A percentile compares a stretch with the other conserved stretches of the same genome.
Conservation (phyloP, 53 echinoderm and acorn worm genomes). For the Antedon mediterranea region DNA sequence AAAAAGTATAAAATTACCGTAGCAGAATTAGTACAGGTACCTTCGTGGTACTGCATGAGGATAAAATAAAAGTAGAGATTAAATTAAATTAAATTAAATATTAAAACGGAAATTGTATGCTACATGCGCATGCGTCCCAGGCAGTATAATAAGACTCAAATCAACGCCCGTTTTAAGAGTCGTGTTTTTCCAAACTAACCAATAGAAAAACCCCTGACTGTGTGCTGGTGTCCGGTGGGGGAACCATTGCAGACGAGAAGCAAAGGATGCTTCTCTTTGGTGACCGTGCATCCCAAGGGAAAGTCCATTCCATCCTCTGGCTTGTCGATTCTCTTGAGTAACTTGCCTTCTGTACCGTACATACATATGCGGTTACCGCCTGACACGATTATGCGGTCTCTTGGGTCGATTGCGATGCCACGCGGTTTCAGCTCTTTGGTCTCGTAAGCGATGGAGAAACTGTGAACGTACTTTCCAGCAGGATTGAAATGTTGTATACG, state of each 20-base stretch:
- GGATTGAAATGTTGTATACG: background rate
- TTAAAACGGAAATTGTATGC: no score
- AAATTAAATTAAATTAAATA: no score
- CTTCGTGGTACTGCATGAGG: no score
- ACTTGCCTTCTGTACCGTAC: background rate
- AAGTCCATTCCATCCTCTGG: background rate
- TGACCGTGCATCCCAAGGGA: background rate
- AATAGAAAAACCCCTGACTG: background rate
- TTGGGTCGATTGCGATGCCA: background rate
- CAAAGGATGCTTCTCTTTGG: background rate
- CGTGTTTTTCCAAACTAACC: background rate
- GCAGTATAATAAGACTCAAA: no score
- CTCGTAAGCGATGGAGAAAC: background rate
- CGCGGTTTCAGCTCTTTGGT: background rate
- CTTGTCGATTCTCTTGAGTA: background rate
- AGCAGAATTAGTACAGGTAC: no score
- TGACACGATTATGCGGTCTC: background rate
- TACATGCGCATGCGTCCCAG: background rate
- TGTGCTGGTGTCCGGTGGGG: background rate
- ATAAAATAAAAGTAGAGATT: no score
- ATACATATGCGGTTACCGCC: background rate
- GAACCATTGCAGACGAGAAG: background rate
- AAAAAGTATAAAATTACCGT: no score
- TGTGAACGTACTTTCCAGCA: background rate
- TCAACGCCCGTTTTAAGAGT: no score